A percentile compares a stretch with the other conserved stretches of the same genome.
These are phyloP conservation scores for Enteromius radiatus DNA, from an alignment of 2,797 vertebrate genomes.

Conservation along the genomic window DNA sequence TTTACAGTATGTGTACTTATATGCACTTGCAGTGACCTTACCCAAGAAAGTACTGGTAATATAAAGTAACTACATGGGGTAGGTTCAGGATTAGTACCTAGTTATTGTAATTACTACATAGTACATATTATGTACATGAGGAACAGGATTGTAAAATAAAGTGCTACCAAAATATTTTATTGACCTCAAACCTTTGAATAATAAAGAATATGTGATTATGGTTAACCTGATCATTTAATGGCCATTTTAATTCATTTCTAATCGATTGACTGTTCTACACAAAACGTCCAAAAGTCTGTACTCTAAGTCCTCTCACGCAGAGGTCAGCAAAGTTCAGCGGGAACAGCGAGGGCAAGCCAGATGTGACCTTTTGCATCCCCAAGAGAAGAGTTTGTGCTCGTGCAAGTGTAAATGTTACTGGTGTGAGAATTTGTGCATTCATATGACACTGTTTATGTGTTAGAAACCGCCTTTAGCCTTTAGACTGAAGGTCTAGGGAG, in stretches of 20 bases:
- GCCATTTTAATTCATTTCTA: not conserved
- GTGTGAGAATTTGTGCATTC: slow-evolving; percentile 19
- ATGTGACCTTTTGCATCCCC: slow-evolving; percentile 38
- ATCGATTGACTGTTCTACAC: slow-evolving; percentile 4
- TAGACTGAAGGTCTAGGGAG: not conserved
- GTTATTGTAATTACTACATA: too few species aligned
- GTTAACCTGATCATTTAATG: not conserved
- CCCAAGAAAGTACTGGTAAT: too few species aligned
- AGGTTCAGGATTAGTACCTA: too few species aligned
- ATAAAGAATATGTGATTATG: not conserved
- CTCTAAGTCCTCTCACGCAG: slow-evolving; percentile 38
- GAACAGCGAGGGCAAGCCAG: slow-evolving; percentile 38
- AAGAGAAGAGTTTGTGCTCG: slow-evolving; percentile 16
- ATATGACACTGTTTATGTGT: slow-evolving; percentile 31
- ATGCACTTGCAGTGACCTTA: too few species aligned
- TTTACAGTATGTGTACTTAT: too few species aligned
- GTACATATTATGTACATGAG: too few species aligned
- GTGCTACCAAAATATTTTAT: not conserved
- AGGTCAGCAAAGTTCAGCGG: slow-evolving; percentile 46
- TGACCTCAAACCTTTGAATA: not conserved
- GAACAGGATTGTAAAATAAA: too few species aligned
- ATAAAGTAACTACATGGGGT: too few species aligned
- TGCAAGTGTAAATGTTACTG: slow-evolving; percentile 47
- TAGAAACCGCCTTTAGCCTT: slow-evolving; percentile 10
- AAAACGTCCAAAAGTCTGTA: not conserved